Conservation (phyloP, 2,888 invertebrate genomes). For the Oxystoma pomonae region DNA sequence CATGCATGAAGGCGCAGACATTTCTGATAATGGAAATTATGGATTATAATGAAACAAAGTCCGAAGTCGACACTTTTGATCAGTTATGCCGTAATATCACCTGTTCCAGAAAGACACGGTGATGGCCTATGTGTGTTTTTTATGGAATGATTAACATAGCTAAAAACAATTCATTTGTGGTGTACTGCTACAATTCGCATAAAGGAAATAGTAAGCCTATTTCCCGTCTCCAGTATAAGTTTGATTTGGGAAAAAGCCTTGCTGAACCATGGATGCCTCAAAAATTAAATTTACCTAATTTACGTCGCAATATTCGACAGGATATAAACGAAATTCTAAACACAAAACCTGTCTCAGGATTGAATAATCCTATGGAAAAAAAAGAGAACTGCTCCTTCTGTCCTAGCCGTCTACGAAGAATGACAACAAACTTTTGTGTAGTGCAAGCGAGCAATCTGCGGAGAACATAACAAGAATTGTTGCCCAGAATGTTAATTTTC, state of each 20-base stretch:
- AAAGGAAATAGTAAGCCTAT: too few relatives aligned
- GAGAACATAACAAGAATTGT: too few relatives aligned
- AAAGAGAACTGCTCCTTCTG: too few relatives aligned
- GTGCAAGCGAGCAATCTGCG: neutral
- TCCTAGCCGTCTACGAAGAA: too few relatives aligned
- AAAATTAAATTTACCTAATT: too few relatives aligned
- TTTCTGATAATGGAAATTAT: neutral
- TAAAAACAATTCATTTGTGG: neutral
- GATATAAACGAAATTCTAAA: too few relatives aligned
- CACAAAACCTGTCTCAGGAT: too few relatives aligned
- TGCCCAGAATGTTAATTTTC: too few relatives aligned
- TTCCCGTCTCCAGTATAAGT: neutral
- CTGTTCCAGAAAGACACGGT: constrained; percentile 7
- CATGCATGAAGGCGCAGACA: neutral
- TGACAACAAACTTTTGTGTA: neutral
- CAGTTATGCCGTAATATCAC: constrained; percentile 10
- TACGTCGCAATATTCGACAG: too few relatives aligned
- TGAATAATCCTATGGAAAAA: too few relatives aligned
- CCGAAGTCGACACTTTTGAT: neutral
- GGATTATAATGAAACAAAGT: neutral
- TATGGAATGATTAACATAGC: constrained; percentile 10
- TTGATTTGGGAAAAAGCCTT: neutral
- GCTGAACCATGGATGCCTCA: too few relatives aligned
- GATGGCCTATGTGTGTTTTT: constrained; percentile 10
- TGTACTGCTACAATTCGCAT: neutral